Evolutionary conservation across 2,113 vertebrate genomes (phyloP).

Genomic region (Malurus melanocephalus): DNA sequence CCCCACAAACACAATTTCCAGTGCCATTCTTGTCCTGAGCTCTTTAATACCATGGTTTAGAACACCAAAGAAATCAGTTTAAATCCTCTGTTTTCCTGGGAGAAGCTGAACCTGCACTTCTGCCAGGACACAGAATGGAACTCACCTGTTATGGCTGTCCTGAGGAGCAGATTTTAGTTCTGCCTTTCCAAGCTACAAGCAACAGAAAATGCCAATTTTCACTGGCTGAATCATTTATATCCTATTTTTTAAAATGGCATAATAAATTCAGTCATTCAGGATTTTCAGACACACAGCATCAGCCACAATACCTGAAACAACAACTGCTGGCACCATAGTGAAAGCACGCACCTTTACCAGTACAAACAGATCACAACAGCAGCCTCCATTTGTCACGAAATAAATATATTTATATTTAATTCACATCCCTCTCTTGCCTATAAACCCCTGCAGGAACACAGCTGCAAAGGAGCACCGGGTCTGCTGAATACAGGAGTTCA

Average conservation of each 20-base stretch:
- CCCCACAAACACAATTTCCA: not conserved
- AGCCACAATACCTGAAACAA: not conserved
- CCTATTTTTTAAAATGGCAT: not conserved
- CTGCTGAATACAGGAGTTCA: not conserved
- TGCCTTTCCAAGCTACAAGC: not conserved
- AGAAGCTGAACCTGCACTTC: not conserved
- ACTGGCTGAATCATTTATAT: not conserved
- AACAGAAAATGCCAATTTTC: not conserved
- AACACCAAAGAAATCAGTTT: not conserved
- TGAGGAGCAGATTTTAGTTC: not conserved
- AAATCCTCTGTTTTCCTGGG: not conserved
- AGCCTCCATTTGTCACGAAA: not conserved
- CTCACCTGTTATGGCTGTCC: not conserved
- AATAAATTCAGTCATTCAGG: not conserved
- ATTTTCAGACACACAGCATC: not conserved
- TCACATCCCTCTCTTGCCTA: too few species aligned
- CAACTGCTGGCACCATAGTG: not conserved
- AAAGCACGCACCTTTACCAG: not conserved
- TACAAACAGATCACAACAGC: not conserved
- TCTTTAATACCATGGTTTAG: not conserved
- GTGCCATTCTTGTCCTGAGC: not conserved
- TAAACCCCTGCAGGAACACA: not conserved
- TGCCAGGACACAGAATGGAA: not conserved
- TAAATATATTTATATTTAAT: not conserved
- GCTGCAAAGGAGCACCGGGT: not conserved